phyloP scores from a whole-genome alignment of 1,140 invertebrate genomes.

The Drosophila guanche region DNA sequence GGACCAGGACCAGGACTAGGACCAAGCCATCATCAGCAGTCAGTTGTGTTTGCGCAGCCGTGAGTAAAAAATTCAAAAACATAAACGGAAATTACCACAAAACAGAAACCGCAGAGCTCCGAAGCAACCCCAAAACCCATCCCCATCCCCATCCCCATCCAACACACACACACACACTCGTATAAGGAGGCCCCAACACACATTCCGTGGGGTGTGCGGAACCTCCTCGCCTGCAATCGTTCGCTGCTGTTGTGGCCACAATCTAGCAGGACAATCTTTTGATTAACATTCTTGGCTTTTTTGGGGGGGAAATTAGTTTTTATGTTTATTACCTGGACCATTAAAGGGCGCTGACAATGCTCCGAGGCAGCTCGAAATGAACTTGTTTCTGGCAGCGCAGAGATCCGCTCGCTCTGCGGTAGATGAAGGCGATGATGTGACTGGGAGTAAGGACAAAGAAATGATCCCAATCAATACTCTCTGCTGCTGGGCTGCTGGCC shows the following conservation, averaged over 20 bases:
- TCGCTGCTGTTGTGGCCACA: slow-evolving; percentile 59
- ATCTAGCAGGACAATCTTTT: slow-evolving; percentile 81
- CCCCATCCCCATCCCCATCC: not conserved
- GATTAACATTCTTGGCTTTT: slow-evolving; percentile 80
- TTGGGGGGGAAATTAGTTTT: slow-evolving; percentile 80
- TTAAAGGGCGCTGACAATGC: slow-evolving; percentile 66
- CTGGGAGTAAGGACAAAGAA: slow-evolving; percentile 50
- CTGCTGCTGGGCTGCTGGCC: slow-evolving; percentile 40
- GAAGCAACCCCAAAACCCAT: slow-evolving; percentile 20
- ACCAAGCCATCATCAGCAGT: slow-evolving; percentile 62
- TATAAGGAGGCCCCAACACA: slow-evolving; percentile 1
- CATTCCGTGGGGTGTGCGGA: slow-evolving; percentile 28
- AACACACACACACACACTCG: slow-evolving; percentile 20
- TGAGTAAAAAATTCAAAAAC: slow-evolving; percentile 82
- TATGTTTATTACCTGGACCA: slow-evolving; percentile 81
- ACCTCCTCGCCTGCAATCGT: slow-evolving; percentile 2
- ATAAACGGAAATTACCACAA: slow-evolving; percentile 82
- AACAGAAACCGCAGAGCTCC: slow-evolving; percentile 75
- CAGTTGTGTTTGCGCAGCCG: slow-evolving; percentile 78
- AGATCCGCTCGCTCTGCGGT: slow-evolving; percentile 12
- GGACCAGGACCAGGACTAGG: not conserved
- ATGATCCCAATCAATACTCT: slow-evolving; percentile 70
- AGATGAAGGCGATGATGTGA: slow-evolving; percentile 20
- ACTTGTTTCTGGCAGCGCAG: slow-evolving; percentile 57
- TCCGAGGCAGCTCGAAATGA: slow-evolving; percentile 47